Evolutionary conservation across 2,113 vertebrate genomes (phyloP).

Genomic region (Plotosus lineatus): DNA sequence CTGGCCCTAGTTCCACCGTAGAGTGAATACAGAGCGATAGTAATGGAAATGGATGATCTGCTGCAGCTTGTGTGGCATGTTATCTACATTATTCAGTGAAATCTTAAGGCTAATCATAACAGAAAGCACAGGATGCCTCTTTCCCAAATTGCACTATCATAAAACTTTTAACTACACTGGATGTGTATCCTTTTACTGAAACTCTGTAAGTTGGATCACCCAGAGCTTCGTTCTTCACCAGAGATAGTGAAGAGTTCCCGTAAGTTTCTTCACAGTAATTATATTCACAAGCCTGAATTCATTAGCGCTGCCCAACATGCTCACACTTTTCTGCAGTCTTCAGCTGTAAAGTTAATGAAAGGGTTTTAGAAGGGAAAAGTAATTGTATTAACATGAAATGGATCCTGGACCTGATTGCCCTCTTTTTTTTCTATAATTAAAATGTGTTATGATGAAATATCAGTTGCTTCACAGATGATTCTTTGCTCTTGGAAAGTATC

Average conservation of each 20-base stretch:
- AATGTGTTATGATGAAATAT: conserved; percentile 50
- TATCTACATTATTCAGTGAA: conserved; percentile 56
- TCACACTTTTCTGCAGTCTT: conserved; percentile 43
- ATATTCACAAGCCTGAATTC: conserved; percentile 23
- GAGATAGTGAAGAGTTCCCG: conserved; percentile 22
- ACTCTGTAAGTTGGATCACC: conserved; percentile 17
- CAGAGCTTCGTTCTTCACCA: conserved; percentile 23
- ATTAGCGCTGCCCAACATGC: conserved; percentile 25
- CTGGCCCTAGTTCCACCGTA: conserved; percentile 48
- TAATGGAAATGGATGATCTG: conserved; percentile 19
- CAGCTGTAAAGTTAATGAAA: conserved; percentile 50
- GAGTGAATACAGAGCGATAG: conserved; percentile 33
- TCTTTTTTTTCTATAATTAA: conserved; percentile 47
- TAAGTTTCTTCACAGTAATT: conserved; percentile 39
- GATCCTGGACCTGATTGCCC: conserved; percentile 31
- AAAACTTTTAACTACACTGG: conserved; percentile 7
- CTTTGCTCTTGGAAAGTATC: conserved; percentile 27
- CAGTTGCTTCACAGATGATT: conserved; percentile 29
- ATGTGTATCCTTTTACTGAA: neutral
- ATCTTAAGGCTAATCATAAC: conserved; percentile 54
- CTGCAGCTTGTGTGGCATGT: conserved; percentile 31
- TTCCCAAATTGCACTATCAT: conserved; percentile 37
- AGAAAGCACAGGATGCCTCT: conserved; percentile 46
- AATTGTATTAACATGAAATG: conserved; percentile 51
- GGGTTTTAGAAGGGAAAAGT: conserved; percentile 45